Evolutionary conservation across 2,797 vertebrate genomes (phyloP).

Genomic region (Anas georgica): DNA sequence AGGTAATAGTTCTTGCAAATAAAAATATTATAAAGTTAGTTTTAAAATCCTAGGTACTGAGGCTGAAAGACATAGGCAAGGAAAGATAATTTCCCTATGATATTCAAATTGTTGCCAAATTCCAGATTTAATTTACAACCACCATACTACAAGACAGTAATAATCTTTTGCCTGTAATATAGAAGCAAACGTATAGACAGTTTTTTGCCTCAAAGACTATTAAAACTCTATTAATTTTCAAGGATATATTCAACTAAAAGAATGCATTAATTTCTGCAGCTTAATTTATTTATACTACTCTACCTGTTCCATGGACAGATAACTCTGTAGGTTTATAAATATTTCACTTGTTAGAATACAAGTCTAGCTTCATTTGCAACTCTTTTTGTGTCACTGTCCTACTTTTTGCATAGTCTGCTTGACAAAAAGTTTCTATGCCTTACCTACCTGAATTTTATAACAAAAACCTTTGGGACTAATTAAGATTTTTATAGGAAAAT

Average conservation of each 20-base stretch:
- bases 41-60: constrained; percentile 43
- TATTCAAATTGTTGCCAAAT: constrained; percentile 72
- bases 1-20: background rate
- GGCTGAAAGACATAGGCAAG: constrained; percentile 69
- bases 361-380: constrained; percentile 47
- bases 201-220: constrained; percentile 38
- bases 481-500: constrained; percentile 79
- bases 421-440: constrained; percentile 70
- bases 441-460: constrained; percentile 73
- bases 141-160: constrained; percentile 70
- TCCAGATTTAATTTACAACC: constrained; percentile 71
- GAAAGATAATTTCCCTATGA: constrained; percentile 74
- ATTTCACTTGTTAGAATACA: constrained; percentile 62
- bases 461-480: constrained; percentile 79
- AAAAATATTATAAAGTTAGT: constrained; percentile 14
- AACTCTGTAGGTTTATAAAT: constrained; percentile 62
- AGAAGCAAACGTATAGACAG: constrained; percentile 58
- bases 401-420: constrained; percentile 63
- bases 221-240: constrained; percentile 76
- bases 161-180: constrained; percentile 71
- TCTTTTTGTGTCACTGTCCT: constrained; percentile 66
- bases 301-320: constrained; percentile 58
- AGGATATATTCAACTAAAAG: constrained; percentile 76
- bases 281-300: constrained; percentile 61
- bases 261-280: constrained; percentile 64